Conservation (phyloP, 2,113 vertebrate species). For the Lagopus leucura region DNA sequence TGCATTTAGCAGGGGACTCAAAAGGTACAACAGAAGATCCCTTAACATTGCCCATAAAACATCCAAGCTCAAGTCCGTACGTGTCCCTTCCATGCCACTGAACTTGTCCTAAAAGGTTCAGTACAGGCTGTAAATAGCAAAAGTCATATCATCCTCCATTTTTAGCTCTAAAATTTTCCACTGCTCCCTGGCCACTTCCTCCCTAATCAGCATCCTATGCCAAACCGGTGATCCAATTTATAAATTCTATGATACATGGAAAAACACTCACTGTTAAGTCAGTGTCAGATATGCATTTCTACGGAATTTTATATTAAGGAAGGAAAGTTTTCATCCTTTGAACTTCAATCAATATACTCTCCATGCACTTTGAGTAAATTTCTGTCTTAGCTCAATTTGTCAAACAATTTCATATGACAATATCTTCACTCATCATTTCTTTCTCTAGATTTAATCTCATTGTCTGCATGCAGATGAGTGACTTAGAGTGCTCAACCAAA, state of each 20-base stretch:
- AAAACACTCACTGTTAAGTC: background rate
- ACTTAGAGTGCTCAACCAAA: background rate
- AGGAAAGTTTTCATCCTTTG: background rate
- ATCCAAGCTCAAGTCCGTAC: background rate
- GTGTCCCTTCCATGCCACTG: no score
- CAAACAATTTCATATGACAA: conserved; percentile 17
- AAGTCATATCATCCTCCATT: background rate
- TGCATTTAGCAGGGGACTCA: background rate
- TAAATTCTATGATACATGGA: background rate
- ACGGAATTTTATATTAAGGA: background rate
- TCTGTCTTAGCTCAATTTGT: conserved; percentile 37
- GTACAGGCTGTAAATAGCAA: background rate
- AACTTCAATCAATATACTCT: conserved; percentile 40
- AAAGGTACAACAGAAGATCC: background rate
- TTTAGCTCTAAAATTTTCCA: background rate
- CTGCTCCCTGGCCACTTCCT: background rate
- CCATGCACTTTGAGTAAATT: background rate
- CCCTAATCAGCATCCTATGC: background rate
- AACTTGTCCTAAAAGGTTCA: background rate
- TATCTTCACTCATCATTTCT: background rate
- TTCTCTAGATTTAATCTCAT: background rate
- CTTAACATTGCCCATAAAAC: background rate
- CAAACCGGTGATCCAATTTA: background rate
- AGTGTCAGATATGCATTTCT: background rate
- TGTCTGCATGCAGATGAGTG: background rate